Conservation (phyloP, 2,888 invertebrate species). For the Poecilus cupreus region DNA sequence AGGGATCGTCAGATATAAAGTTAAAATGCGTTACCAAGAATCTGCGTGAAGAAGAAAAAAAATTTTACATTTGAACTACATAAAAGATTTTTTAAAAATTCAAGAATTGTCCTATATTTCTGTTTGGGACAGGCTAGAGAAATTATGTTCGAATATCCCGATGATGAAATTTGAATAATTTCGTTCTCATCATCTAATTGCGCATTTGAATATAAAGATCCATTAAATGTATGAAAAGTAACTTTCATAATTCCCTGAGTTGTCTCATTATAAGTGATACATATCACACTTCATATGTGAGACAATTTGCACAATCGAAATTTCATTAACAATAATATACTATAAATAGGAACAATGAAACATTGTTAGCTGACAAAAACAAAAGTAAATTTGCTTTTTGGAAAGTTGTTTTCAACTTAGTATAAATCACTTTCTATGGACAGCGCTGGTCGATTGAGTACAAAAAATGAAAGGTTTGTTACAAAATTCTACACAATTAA, state of each 20-base stretch:
- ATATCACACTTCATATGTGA: conserved; percentile 7
- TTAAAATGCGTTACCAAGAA: too few relatives aligned
- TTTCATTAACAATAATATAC: not conserved
- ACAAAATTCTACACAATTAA: conserved; percentile 34
- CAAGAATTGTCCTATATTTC: too few relatives aligned
- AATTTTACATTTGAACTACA: too few relatives aligned
- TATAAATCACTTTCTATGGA: conserved; percentile 56
- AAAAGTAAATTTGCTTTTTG: conserved; percentile 46
- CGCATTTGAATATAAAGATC: conserved; percentile 11
- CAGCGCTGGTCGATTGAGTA: conserved; percentile 38
- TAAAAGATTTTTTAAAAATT: too few relatives aligned
- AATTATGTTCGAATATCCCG: too few relatives aligned
- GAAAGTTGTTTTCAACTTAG: conserved; percentile 52
- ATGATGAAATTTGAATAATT: not conserved
- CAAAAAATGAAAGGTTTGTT: conserved; percentile 43
- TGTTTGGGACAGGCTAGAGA: too few relatives aligned
- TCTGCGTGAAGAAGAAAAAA: too few relatives aligned
- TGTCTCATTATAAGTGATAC: conserved; percentile 1
- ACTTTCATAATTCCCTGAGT: not conserved
- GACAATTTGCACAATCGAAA: conserved; percentile 4
- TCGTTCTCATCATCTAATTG: not conserved
- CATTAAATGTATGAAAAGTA: not conserved
- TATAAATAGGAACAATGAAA: conserved; percentile 28
- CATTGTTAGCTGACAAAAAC: conserved; percentile 44
- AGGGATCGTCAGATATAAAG: too few relatives aligned